Base-by-base conservation (phyloP, 2,797 vertebrate species). In the Parauchenoglanis punctatus region DNA sequence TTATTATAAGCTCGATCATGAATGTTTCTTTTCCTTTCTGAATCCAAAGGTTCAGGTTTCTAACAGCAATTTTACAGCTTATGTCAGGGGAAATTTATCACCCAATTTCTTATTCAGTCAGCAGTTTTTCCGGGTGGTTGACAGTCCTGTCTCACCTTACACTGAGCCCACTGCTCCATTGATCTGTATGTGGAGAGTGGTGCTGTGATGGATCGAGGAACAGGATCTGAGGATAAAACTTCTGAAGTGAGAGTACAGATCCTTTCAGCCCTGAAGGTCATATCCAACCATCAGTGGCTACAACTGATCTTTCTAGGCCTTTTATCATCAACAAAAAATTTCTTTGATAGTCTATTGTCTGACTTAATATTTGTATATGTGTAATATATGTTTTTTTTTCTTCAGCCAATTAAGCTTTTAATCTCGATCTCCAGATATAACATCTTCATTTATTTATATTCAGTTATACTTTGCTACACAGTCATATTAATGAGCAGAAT, bases 111-210 rank as follows among this genome's bases (percentile, higher is more conserved):
- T 49, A 78, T 83, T 72, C 75, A 52, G 63, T 77, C 86, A 81
- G 88, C 84, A 85, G 18, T 59, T 68, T 84, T 87, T 88, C 68
- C 63, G 46, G 82, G 84, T 87, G 77, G 81, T 31, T 86, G 87
- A 89, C 76, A 81, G 20, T 76, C 67, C 25, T 40, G 68, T 84
- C 89, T 91, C 86, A 35, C 58, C 88, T 91, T 91, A 85, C 91
- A 81, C 40, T 8, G 70, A 23, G 54, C 75, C 75, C 85, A 84
- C 84, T 28, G 82, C 67, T 85, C 67, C 73, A 89, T 88, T 90
- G 89, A 91, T 91, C 84, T 87, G 72, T 75, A 61, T 52, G 35
- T 46, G 59, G 56, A 88, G 77, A 86, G 76, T n/a, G 18, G 31
- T 58, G n/a, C 68, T 84, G 87, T 87, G 87, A 88, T 40, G 49